A percentile compares a stretch with the other conserved stretches of the same genome.
Conservation (phyloP, 2,888 invertebrate species). For the Acanthosepion esculentum region DNA sequence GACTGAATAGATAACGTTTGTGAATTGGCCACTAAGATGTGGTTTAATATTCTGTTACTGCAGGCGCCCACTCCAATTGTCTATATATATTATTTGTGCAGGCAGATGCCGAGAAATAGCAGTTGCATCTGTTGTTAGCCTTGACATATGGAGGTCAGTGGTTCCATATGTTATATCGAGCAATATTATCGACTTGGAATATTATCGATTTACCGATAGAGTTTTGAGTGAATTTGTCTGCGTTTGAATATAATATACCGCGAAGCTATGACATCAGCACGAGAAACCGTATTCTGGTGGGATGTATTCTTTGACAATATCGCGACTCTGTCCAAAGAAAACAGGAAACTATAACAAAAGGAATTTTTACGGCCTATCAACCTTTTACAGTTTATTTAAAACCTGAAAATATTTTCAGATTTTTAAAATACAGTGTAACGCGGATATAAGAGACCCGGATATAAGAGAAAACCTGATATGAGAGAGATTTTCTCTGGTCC, state of each 20-base stretch:
- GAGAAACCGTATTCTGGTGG: neutral
- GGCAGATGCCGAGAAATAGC: neutral
- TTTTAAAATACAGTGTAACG: too few relatives aligned
- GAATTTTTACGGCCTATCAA: neutral
- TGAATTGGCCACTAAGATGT: neutral
- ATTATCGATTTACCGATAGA: neutral
- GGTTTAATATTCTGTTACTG: neutral
- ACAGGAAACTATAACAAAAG: neutral
- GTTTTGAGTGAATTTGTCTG: neutral
- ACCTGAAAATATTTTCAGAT: too few relatives aligned
- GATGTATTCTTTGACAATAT: neutral
- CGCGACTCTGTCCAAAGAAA: neutral
- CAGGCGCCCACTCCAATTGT: neutral
- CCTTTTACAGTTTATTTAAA: too few relatives aligned
- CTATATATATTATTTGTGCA: neutral
- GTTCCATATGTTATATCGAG: neutral
- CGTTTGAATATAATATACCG: neutral
- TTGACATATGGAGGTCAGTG: slow-evolving; percentile 9
- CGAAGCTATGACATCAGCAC: neutral
- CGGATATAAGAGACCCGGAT: too few relatives aligned
- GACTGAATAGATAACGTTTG: neutral
- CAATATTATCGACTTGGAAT: neutral
- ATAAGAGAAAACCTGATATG: too few relatives aligned
- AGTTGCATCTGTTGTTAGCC: neutral
- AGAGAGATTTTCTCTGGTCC: too few relatives aligned